Percentiles rank a stretch among this genome's conserved stretches.
Conservation (phyloP, 2,113 vertebrate genomes). For the Nibea coibor region DNA sequence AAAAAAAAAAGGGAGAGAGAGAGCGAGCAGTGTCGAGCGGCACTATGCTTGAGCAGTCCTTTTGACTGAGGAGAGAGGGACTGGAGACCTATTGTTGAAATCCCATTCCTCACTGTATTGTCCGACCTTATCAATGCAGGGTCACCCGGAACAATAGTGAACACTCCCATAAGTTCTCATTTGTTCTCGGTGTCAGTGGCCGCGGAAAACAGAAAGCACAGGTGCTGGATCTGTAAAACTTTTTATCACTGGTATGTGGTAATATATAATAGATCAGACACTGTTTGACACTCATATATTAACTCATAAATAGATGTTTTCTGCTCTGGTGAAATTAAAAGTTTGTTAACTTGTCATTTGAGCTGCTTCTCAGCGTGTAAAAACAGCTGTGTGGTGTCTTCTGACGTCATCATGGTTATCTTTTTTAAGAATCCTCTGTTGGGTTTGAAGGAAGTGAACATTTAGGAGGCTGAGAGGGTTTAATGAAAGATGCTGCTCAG, state of each 20-base stretch:
- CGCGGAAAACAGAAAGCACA: conserved; percentile 10
- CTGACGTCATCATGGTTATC: too few relatives aligned
- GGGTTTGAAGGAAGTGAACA: not conserved
- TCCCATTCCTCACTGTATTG: conserved; percentile 77
- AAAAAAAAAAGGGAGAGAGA: conserved; percentile 12
- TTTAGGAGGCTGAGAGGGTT: not conserved
- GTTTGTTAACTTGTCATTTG: not conserved
- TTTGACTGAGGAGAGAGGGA: conserved; percentile 74
- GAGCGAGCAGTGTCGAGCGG: conserved; percentile 47
- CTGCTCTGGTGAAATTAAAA: too few relatives aligned
- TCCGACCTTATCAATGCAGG: conserved; percentile 72
- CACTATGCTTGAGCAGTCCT: conserved; percentile 77
- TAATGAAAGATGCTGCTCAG: not conserved
- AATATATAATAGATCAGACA: not conserved
- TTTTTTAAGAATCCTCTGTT: too few relatives aligned
- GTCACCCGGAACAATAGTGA: conserved; percentile 52
- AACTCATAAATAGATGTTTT: not conserved
- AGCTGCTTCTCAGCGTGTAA: not conserved
- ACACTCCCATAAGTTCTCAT: conserved; percentile 39
- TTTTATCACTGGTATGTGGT: not conserved
- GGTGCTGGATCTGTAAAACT: conserved; percentile 30
- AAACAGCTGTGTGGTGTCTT: too few relatives aligned
- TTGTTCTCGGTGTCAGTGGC: conserved; percentile 11
- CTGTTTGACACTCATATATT: not conserved
- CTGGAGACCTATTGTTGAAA: conserved; percentile 66